Percentiles rank a stretch among this genome's conserved stretches.
Conservation (phyloP, 2,113 vertebrate genomes). For the Tachycineta bicolor region DNA sequence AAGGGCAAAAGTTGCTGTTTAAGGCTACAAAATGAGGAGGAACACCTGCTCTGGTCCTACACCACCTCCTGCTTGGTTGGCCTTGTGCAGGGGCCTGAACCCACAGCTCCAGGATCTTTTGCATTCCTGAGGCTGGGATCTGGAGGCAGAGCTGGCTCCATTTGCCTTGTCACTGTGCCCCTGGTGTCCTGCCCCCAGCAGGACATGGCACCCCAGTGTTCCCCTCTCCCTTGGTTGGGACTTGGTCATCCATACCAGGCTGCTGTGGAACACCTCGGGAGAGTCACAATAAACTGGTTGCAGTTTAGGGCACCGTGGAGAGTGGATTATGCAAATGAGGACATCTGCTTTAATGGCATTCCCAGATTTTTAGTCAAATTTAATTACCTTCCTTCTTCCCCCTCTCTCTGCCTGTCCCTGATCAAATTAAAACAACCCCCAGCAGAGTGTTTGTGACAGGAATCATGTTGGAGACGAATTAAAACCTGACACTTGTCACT, state of each 20-base stretch:
- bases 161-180: neutral
- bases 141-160: neutral
- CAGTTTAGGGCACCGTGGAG: neutral
- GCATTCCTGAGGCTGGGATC: fast-evolving
- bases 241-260: fast-evolving
- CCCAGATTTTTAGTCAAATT: slow-evolving; percentile 39
- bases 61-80: neutral
- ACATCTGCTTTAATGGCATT: neutral
- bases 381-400: slow-evolving; percentile 54
- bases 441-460: slow-evolving; percentile 59
- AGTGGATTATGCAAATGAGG: slow-evolving; percentile 3
- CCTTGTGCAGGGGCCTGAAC: too few species aligned
- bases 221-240: neutral
- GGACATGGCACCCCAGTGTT: fast-evolving
- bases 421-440: slow-evolving; percentile 66
- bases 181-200: neutral
- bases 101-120: neutral
- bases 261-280: neutral
- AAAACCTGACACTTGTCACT: slow-evolving; percentile 13
- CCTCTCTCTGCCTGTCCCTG: neutral
- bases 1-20: neutral
- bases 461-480: slow-evolving; percentile 47
- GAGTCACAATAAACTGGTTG: neutral
- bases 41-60: fast-evolving
- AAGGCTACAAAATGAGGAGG: neutral